These are phyloP conservation scores for Trachemys scripta DNA, from an alignment of 2,113 vertebrate genomes.

Conservation along the genomic window DNA sequence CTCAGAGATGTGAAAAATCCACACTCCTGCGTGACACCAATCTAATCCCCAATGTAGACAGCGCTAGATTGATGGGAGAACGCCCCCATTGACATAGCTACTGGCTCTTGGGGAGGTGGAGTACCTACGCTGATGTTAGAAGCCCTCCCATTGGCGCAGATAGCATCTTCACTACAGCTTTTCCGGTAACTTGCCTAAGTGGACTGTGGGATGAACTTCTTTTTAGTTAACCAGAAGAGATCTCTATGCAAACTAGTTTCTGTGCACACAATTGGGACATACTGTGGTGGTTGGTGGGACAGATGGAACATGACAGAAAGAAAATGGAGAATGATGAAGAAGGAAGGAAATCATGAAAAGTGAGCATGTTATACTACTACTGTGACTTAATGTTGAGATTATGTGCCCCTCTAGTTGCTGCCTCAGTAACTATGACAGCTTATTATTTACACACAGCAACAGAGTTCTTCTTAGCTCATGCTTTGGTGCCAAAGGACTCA, in stretches of 20 bases:
- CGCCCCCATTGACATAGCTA: too few species aligned
- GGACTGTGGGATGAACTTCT: background rate
- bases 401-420: background rate
- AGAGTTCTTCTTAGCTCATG: background rate
- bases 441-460: background rate
- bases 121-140: too few species aligned
- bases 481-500: background rate
- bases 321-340: background rate
- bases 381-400: background rate
- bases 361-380: rapidly evolving
- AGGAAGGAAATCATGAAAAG: background rate
- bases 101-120: too few species aligned
- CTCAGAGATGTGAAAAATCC: too few species aligned
- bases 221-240: background rate
- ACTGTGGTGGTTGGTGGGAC: background rate
- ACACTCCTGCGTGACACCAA: too few species aligned
- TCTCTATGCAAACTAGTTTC: background rate
- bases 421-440: background rate
- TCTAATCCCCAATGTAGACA: too few species aligned
- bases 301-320: rapidly evolving
- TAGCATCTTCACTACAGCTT: background rate
- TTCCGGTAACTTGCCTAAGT: background rate
- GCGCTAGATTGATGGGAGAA: too few species aligned
- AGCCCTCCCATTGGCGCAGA: too few species aligned
- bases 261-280: background rate